Evolutionary conservation across 2,113 vertebrate genomes (phyloP), one percentile per base, ranked within the genome.

Genomic region (Saguinus midas): DNA sequence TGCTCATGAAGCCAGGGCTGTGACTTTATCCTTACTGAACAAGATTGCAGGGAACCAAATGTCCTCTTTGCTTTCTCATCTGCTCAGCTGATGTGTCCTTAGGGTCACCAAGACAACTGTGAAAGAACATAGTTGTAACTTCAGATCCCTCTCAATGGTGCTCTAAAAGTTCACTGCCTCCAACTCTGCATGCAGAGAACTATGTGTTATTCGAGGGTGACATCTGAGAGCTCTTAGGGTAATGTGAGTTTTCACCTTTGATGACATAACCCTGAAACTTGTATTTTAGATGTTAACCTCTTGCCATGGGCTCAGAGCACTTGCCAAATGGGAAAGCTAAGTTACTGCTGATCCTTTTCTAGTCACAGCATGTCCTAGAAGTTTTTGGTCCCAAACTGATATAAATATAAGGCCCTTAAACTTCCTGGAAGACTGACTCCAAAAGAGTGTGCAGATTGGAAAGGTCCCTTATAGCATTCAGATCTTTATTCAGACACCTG

Each of bases 261-360:
- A 45, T 70, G 40, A 55, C 29, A 45, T 48, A 94, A 61, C n/a
- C 14, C 43, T 78, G 23, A 72, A 32, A 93, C 50, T 81, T 10
- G 1, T 45, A 27, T 78, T 87, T 90, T 61, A 90, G 18, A 40
- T 94, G 55, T 32, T 90, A 76, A 87, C 27, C 85, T 83, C 43
- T 76, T 61, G 64, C 64, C 57, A 1, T 37, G 14, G n/a, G 23
- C 18, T 95, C 43, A 91, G 45, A 25, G 17, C 8, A 87, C 76
- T 85, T 95, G 43, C 40, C 72, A 86, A 43, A 25, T 76, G 66
- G 32, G 57, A 13, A 50, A 29, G 52, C 25, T 81, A 87, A 61
- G 45, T 87, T 90, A 80, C 91, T 82, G 73, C 66, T 55, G 52
- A 55, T 82, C 14, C 12, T 95, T 95, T 78, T 82, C 43, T 91